Percentiles rank a stretch among this genome's conserved stretches.
phyloP scores from a whole-genome alignment of 1,140 invertebrate genomes.

The Rhynchophorus ferrugineus region DNA sequence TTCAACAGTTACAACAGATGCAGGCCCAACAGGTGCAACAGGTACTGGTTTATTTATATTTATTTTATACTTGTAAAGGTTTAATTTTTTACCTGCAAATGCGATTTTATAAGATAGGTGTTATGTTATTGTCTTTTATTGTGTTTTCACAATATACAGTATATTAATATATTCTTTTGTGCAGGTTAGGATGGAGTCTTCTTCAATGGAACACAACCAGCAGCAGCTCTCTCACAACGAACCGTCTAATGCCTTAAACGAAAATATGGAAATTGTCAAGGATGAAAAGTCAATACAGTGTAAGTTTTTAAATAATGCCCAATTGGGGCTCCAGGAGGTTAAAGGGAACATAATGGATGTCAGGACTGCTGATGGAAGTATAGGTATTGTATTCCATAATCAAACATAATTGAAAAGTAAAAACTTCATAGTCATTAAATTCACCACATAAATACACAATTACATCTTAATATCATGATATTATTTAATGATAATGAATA shows the following conservation, averaged over 20 bases:
- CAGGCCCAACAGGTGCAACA: conserved; percentile 41
- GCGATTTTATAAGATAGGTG: conserved; percentile 23
- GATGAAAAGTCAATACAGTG: conserved; percentile 39
- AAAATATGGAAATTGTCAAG: conserved; percentile 37
- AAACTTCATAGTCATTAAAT: neutral
- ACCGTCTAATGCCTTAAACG: conserved; percentile 19
- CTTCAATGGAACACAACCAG: conserved; percentile 7
- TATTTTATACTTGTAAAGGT: too few species aligned
- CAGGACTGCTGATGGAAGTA: conserved; percentile 56
- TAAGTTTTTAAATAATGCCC: conserved; percentile 32
- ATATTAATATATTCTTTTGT: neutral
- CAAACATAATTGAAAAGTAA: neutral
- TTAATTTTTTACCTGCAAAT: too few species aligned
- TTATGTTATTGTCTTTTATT: neutral
- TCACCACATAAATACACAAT: too few species aligned
- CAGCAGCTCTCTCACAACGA: conserved; percentile 14
- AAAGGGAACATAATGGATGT: conserved; percentile 58
- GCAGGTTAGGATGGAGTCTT: conserved; percentile 10
- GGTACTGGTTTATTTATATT: conserved; percentile 38
- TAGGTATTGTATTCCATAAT: conserved; percentile 36
- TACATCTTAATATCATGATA: too few species aligned
- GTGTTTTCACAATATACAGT: neutral
- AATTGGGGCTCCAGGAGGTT: conserved; percentile 39
- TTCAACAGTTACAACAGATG: conserved; percentile 39
- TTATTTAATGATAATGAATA: too few species aligned